Evolutionary conservation across 2,797 vertebrate species (phyloP).

Genomic region (Agapornis canus): DNA sequence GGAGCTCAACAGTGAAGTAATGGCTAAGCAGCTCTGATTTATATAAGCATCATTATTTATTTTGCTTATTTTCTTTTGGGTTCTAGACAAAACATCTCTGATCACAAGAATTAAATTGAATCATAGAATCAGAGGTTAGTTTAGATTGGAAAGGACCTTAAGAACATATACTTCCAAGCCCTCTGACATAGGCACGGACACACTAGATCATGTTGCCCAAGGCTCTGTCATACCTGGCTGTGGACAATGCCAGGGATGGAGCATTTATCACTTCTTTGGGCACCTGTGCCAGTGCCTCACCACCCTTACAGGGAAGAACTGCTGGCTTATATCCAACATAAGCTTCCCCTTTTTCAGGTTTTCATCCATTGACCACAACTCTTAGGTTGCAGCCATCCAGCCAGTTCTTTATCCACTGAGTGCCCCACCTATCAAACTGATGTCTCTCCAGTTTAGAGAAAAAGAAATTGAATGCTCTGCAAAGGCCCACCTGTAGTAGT

Average conservation of each 20-base stretch:
- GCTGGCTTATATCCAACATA: not conserved
- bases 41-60: not conserved
- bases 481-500: not conserved
- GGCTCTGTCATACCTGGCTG: not conserved
- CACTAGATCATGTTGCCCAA: not conserved
- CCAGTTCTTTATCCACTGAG: too few relatives aligned
- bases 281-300: not conserved
- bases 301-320: not conserved
- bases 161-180: not conserved
- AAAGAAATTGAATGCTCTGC: not conserved
- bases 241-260: not conserved
- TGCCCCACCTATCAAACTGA: too few relatives aligned
- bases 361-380: not conserved
- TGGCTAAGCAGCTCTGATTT: not conserved
- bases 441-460: not conserved
- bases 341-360: not conserved
- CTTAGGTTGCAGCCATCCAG: rapidly evolving
- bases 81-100: not conserved
- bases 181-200: not conserved
- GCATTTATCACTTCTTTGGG: not conserved
- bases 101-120: not conserved
- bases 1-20: not conserved
- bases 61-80: not conserved
- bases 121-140: not conserved
- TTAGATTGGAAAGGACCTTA: not conserved